Percentiles rank a stretch among this genome's conserved stretches.
These are phyloP conservation scores for Sebastes vulpes DNA, from an alignment of 2,797 vertebrate genomes.

Conservation along the genomic window DNA sequence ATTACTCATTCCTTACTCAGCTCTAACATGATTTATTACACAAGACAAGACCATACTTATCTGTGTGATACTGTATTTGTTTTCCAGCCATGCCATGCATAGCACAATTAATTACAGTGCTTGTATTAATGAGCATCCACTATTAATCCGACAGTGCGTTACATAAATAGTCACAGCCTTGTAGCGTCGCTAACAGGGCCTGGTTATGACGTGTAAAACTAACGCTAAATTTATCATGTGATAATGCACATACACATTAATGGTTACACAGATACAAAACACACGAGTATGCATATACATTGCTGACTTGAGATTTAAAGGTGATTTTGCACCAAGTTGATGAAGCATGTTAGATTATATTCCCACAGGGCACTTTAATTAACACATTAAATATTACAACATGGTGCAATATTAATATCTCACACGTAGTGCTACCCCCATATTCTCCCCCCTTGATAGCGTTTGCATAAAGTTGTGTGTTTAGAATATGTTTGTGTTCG, in stretches of 20 bases:
- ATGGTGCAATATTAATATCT: slow-evolving; percentile 54
- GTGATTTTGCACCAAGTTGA: slow-evolving; percentile 48
- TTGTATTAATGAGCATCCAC: slow-evolving; percentile 55
- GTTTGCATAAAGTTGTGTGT: background rate
- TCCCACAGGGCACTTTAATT: slow-evolving; percentile 67
- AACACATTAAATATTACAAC: slow-evolving; percentile 69
- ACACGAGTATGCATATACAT: background rate
- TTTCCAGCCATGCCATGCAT: slow-evolving; percentile 26
- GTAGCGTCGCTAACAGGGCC: slow-evolving; percentile 43
- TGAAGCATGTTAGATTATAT: slow-evolving; percentile 39
- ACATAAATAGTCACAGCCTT: slow-evolving; percentile 49
- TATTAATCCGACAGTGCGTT: slow-evolving; percentile 45
- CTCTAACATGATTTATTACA: slow-evolving; percentile 28
- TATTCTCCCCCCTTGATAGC: background rate
- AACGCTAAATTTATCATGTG: slow-evolving; percentile 30
- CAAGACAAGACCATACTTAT: background rate
- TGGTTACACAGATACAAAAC: background rate
- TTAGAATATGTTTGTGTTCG: background rate
- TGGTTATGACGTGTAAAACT: slow-evolving; percentile 35
- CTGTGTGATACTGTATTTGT: slow-evolving; percentile 32
- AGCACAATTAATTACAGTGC: slow-evolving; percentile 52
- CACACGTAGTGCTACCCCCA: background rate
- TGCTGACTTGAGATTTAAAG: slow-evolving; percentile 43
- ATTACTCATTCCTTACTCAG: background rate
- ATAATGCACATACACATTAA: slow-evolving; percentile 4